Evolutionary conservation across 2,888 invertebrate genomes (phyloP).

Genomic region (Thecophora atra): DNA sequence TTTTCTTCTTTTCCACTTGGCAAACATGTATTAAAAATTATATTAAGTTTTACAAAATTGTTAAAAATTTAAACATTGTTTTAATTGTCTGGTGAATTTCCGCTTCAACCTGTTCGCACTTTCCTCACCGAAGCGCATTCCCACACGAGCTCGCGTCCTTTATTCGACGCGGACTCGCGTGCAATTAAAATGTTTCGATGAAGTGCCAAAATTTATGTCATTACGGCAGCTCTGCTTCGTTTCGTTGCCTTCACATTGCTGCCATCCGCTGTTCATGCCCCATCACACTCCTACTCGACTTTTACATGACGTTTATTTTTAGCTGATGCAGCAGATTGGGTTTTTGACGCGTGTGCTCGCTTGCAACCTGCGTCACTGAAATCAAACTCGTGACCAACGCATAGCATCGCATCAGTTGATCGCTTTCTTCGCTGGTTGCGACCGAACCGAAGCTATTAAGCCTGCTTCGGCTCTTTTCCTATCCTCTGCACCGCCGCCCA

Average conservation of each 20-base stretch:
- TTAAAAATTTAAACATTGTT: too few species aligned
- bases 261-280: too few species aligned
- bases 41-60: too few species aligned
- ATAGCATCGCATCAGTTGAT: background rate
- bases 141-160: background rate
- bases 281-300: too few species aligned
- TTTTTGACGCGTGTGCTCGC: background rate
- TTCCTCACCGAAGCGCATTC: background rate
- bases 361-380: background rate
- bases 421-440: background rate
- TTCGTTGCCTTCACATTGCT: background rate
- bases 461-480: background rate
- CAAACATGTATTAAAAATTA: too few species aligned
- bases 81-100: too few species aligned
- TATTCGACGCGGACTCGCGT: background rate
- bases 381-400: constrained; percentile 13
- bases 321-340: background rate
- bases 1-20: too few species aligned
- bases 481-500: background rate
- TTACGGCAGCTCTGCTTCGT: background rate
- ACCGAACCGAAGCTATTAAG: background rate
- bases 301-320: background rate
- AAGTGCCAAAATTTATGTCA: constrained; percentile 32
- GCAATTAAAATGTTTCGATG: constrained; percentile 24
- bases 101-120: too few species aligned